phyloP scores from a whole-genome alignment of 2,888 invertebrate genomes.

The Platycnemis pennipes region DNA sequence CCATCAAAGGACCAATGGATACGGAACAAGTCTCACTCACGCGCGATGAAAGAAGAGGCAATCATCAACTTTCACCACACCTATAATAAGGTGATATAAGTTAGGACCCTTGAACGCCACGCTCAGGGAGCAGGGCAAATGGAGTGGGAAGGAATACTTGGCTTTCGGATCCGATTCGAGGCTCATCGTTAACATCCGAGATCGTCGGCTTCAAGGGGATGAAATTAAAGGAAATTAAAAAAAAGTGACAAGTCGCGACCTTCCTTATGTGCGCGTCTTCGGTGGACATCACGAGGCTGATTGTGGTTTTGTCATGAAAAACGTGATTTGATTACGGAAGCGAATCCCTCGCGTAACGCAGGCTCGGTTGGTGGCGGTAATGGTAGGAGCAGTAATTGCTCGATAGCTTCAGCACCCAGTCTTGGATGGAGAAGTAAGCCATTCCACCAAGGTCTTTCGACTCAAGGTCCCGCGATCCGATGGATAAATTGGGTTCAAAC shows the following conservation, averaged over 20 bases:
- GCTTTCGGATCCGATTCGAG: neutral
- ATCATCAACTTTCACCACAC: neutral
- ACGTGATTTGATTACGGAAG: conserved; percentile 63
- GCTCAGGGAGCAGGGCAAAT: no score
- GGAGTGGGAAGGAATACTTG: neutral
- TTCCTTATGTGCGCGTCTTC: no score
- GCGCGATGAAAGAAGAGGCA: neutral
- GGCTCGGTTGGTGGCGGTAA: neutral
- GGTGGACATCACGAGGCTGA: neutral
- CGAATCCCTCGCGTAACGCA: conserved; percentile 8
- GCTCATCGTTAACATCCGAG: neutral
- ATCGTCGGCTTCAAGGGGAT: no score
- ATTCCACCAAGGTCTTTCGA: conserved; percentile 14
- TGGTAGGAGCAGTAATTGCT: conserved; percentile 18
- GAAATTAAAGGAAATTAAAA: no score
- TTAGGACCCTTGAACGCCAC: no score
- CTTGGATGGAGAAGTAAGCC: neutral
- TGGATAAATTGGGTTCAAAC: conserved; percentile 51
- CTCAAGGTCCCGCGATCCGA: conserved; percentile 36
- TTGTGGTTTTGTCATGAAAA: conserved; percentile 36
- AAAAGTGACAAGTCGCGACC: no score
- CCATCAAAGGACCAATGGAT: neutral
- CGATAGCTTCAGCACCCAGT: conserved; percentile 47
- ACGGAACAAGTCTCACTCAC: neutral
- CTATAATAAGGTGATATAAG: conserved; percentile 1